Base-by-base conservation (phyloP, 1,140 invertebrate species). In the Hyles vespertilio region DNA sequence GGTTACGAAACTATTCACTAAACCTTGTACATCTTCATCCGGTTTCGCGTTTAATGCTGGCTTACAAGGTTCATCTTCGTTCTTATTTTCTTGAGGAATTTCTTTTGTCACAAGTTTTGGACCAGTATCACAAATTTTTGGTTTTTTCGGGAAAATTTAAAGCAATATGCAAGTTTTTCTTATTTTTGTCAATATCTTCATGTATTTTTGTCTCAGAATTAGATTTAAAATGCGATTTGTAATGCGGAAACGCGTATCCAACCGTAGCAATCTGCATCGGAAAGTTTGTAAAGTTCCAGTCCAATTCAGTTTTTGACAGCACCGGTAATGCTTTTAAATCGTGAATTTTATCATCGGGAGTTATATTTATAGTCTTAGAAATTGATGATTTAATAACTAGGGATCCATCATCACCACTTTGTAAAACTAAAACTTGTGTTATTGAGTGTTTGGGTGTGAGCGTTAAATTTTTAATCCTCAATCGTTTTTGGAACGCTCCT, bases 401-500 rank as follows among this genome's bases (percentile, higher is more conserved):
- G 3, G 80, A 79, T 32, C 61, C 68, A 22, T 67, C 60, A 57
- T 87, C 81, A 33, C 80, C 77, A n/a, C 76, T 81, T 36, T 82
- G 74, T 32, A 81, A 56, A 36, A 83, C 55, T 47, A 87, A 63
- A 11, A 72, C 51, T 53, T 77, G 69, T 51, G 78, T 69, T 52
- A 69, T 54, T 8, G 82, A 84, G 48, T 73, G 75, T 57, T 84
- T 82, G 3, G 84, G 80, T 3, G 78, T 79, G 11, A 84, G 61
- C 3, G 77, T 84, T 11, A 84, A 63, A 50, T 81, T 79, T 61
- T 81, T 80, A 5, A 78, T 64, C 54, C 75, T 72, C 32, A 81
- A 58, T 22, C 71, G 65, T 51, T 84, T 81, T 33, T 69, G 67
- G 66, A 82, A 82, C 2, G 69, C 56, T 3, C 75, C 79, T 7